phyloP scores from a whole-genome alignment of 1,140 invertebrate genomes.

The Lithobius niger region DNA sequence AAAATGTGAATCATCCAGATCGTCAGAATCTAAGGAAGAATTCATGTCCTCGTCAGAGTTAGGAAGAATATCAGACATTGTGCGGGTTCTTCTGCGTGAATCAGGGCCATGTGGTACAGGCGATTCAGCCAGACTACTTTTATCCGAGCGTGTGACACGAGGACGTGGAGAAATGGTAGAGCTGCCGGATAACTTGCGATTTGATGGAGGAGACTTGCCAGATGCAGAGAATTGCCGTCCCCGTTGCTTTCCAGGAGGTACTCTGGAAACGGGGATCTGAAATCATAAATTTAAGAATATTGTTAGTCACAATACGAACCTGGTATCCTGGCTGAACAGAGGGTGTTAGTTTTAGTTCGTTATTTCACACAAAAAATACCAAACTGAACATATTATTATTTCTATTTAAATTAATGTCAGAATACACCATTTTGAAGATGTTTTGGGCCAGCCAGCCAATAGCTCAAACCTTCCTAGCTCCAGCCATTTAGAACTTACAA shows the following conservation, averaged over 20 bases:
- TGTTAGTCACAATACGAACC: too few species aligned
- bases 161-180: constrained; percentile 3
- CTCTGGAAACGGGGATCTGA: neutral
- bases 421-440: too few species aligned
- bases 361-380: neutral
- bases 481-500: too few species aligned
- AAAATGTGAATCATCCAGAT: neutral
- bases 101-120: constrained; percentile 14
- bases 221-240: constrained; percentile 14
- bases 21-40: neutral
- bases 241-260: constrained; percentile 15
- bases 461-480: too few species aligned
- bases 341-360: neutral
- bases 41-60: neutral
- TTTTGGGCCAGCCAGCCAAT: too few species aligned
- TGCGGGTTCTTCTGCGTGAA: constrained; percentile 5
- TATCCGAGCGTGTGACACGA: constrained; percentile 16
- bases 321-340: too few species aligned
- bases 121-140: constrained; percentile 9
- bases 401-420: too few species aligned
- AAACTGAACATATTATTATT: too few species aligned
- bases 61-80: constrained; percentile 8
- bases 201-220: neutral
- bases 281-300: constrained; percentile 3
- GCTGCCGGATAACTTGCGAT: neutral